These are phyloP conservation scores for Acanthis flammea DNA, from an alignment of 2,797 vertebrate species.

Conservation along the genomic window DNA sequence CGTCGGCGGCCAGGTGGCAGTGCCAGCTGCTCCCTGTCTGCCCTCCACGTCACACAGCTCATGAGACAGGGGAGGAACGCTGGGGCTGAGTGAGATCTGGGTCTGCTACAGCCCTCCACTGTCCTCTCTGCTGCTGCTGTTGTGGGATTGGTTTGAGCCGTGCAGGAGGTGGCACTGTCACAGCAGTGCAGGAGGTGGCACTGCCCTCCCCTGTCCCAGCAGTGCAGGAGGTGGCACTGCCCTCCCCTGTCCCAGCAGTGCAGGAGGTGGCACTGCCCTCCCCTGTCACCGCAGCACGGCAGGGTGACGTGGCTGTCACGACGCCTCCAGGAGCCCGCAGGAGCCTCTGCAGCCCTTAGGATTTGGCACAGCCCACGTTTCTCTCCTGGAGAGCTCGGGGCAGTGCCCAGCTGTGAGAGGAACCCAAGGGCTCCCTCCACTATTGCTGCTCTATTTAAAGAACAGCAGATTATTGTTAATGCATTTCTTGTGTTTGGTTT, in stretches of 20 bases:
- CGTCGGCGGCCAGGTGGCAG: background rate
- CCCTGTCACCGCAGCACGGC: accelerated
- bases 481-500: constrained; percentile 18
- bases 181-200: no score
- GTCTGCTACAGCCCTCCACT: accelerated
- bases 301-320: accelerated
- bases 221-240: no score
- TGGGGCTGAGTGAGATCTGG: background rate
- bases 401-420: background rate
- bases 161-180: no score
- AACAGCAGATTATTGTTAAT: constrained; percentile 30
- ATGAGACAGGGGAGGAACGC: accelerated
- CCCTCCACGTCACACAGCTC: accelerated
- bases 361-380: background rate
- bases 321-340: background rate
- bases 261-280: background rate
- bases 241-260: no score
- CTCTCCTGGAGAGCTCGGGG: background rate
- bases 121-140: no score
- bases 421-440: background rate
- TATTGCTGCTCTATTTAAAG: constrained; percentile 33
- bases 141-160: accelerated
- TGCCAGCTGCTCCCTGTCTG: background rate
- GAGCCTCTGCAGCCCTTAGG: background rate
- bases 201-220: background rate